Percentiles rank a stretch among this genome's conserved stretches.
phyloP scores from a whole-genome alignment of 2,888 invertebrate species.

The Ormyrus labotus region DNA sequence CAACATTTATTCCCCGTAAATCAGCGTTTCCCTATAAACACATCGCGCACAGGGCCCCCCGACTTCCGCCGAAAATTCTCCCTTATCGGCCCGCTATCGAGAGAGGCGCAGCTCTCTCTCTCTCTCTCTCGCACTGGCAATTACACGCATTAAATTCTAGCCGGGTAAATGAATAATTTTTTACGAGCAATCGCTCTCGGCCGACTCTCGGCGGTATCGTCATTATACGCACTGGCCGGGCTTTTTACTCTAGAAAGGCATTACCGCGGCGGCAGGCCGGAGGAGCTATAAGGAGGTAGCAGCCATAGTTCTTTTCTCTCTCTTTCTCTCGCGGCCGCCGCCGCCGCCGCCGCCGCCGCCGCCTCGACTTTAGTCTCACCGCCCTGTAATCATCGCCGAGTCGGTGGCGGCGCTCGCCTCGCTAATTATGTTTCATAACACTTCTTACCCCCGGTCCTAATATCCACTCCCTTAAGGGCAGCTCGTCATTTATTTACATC shows the following conservation, averaged over 20 bases:
- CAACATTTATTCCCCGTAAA: conserved; percentile 49
- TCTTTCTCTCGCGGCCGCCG: conserved; percentile 53
- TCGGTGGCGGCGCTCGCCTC: conserved; percentile 72
- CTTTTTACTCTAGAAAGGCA: conserved; percentile 32
- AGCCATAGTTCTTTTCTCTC: conserved; percentile 7
- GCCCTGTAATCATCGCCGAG: conserved; percentile 76
- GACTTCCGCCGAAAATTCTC: no score
- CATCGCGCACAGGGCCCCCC: neutral
- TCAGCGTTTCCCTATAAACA: conserved; percentile 51
- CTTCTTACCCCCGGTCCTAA: conserved; percentile 74
- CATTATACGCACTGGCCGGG: conserved; percentile 28
- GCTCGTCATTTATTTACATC: conserved; percentile 76
- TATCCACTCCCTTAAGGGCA: conserved; percentile 74
- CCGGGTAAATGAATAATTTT: conserved; percentile 52
- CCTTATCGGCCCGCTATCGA: neutral
- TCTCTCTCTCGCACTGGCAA: neutral
- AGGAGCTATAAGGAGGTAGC: conserved; percentile 21
- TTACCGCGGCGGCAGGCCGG: conserved; percentile 14
- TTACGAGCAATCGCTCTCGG: conserved; percentile 40
- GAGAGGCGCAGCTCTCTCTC: neutral
- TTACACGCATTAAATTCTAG: conserved; percentile 34
- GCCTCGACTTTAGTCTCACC: conserved; percentile 70
- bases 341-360: conserved; percentile 56
- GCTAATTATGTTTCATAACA: conserved; percentile 77
- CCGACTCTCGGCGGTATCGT: conserved; percentile 29